phyloP scores from a whole-genome alignment of 2,888 invertebrate genomes.

The Caradrina clavipalpis region DNA sequence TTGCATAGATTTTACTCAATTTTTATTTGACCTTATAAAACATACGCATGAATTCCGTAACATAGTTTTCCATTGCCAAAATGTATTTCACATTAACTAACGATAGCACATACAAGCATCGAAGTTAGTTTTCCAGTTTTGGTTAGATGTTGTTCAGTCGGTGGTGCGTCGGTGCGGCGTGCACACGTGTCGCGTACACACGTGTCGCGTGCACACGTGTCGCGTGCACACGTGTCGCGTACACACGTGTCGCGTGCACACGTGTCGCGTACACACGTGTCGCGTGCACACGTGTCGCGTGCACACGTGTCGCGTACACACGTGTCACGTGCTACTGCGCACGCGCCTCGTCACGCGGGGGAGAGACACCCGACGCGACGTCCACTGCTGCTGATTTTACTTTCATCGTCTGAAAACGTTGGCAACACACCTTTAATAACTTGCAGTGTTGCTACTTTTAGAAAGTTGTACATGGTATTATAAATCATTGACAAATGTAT shows the following conservation, averaged over 20 bases:
- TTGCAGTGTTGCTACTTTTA: neutral
- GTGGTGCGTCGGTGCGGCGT: neutral
- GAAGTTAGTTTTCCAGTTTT: slow-evolving; percentile 28
- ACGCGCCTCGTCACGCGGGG: slow-evolving; percentile 91
- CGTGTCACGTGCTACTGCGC: slow-evolving; percentile 83
- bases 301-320: no score
- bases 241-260: neutral
- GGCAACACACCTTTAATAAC: slow-evolving; percentile 1
- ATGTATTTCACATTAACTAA: slow-evolving; percentile 19
- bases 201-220: neutral
- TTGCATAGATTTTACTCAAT: neutral
- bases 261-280: no score
- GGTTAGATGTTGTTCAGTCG: slow-evolving; percentile 1
- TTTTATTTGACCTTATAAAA: slow-evolving; percentile 27
- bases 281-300: no score
- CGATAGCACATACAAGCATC: slow-evolving; percentile 30
- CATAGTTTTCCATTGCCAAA: slow-evolving; percentile 3
- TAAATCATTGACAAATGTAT: slow-evolving; percentile 4
- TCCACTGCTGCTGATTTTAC: slow-evolving; percentile 90
- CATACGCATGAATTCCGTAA: neutral
- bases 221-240: neutral
- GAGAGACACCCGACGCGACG: slow-evolving; percentile 93
- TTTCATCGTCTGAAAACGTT: slow-evolving; percentile 88
- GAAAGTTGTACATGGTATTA: slow-evolving; percentile 7
- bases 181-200: neutral